Evolutionary conservation across 2,113 vertebrate species (phyloP).

Genomic region (Cheirogaleus medius): DNA sequence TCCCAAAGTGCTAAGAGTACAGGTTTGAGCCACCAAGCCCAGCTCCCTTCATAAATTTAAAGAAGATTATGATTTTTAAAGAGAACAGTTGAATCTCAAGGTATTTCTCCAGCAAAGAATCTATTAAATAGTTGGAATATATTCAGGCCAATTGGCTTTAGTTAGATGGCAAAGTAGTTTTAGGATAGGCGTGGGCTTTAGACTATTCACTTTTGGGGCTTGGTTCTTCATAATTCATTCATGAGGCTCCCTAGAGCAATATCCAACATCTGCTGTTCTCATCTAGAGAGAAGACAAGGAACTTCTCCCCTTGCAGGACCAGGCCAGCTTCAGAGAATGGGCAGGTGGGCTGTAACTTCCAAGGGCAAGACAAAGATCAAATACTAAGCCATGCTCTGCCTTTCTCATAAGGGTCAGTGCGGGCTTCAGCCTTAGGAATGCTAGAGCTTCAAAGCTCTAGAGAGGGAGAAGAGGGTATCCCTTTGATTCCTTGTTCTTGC

Average conservation of each 20-base stretch:
- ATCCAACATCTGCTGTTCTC: neutral
- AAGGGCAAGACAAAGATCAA: neutral
- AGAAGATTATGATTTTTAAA: conserved; percentile 3
- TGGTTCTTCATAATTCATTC: neutral
- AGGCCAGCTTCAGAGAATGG: neutral
- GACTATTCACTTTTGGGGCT: neutral
- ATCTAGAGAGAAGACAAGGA: neutral
- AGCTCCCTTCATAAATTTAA: neutral
- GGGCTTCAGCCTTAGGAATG: neutral
- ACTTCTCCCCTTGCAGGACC: neutral
- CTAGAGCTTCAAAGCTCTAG: neutral
- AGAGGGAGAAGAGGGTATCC: neutral
- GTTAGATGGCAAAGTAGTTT: neutral
- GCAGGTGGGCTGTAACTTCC: neutral
- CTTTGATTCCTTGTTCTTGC: neutral
- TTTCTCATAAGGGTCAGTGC: neutral
- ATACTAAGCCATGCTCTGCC: neutral
- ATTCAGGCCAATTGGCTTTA: neutral
- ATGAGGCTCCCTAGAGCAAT: neutral
- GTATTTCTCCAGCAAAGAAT: neutral
- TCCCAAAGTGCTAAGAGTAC: too few relatives aligned
- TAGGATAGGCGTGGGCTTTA: neutral
- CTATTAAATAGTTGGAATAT: neutral
- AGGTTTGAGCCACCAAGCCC: too few relatives aligned
- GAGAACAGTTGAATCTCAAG: neutral